Base-by-base conservation (phyloP, 2,888 invertebrate species). In the Tiliacea aurago region DNA sequence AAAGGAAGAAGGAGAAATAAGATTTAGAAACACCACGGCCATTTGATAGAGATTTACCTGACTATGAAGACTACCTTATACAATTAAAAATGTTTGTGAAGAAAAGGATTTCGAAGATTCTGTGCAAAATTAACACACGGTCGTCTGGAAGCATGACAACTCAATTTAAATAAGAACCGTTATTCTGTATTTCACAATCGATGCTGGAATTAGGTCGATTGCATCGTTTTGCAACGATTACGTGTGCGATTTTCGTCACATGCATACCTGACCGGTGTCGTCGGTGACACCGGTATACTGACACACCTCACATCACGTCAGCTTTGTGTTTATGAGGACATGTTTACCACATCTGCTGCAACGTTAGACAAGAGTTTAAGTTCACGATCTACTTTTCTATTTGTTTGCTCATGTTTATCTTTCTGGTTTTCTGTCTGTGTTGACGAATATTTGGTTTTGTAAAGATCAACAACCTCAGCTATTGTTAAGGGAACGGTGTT, bases 191-290 rank as follows among this genome's bases (percentile, higher is more conserved):
- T 87, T 80, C 79, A 58, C 70, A 85, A 86, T 56, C 75, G 62
- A 74, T 68, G 11, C 20, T 70, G 49, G 81, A 87, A 86, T 86
- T 82, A 77, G 86, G 86, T 75, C 84, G 70, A 80, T 73, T 75
- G 73, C 79, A 82, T 81, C 76, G 72, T 87, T 87, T 87, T 84
- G 87, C 80, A 87, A 87, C 58, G 74, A 70, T 87, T 87, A 84
- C 87, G 86, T 81, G 77, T 80, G 66, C 59, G 45, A 64, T 80
- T 86, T 84, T 85, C 83, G 73, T 77, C 83, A 87, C 78, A 78
- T 78, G 62, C 74, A 66, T 75, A 59, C 70, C 74, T 75, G 72
- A 73, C 81, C 68, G 64, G 66, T 71, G 73, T 72, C 77, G 68
- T 51, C 67, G 68, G 20, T 59, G 66, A 70, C 81, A 73, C 65